phyloP scores from a whole-genome alignment of 1,140 invertebrate genomes.

The Lepidotrigona ventralis region DNA sequence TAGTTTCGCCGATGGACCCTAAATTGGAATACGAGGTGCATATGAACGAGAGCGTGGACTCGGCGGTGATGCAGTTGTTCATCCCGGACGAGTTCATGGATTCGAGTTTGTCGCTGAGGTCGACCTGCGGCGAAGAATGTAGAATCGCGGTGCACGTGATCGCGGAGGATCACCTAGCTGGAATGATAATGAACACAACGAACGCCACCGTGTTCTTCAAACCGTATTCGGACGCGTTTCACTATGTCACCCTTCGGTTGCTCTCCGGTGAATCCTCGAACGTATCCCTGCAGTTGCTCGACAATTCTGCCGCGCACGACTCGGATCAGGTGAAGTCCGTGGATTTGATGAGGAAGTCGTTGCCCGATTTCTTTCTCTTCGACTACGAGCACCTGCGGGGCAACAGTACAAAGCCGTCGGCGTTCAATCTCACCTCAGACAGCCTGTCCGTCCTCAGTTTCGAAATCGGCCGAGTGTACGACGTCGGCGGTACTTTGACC shows the following conservation, averaged over 20 bases:
- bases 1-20: slow-evolving; percentile 68
- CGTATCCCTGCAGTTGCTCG: slow-evolving; percentile 51
- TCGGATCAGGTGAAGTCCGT: slow-evolving; percentile 49
- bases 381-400: slow-evolving; percentile 84
- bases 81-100: slow-evolving; percentile 60
- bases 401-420: slow-evolving; percentile 82
- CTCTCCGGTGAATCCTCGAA: slow-evolving; percentile 67
- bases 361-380: slow-evolving; percentile 86
- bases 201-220: slow-evolving; percentile 76
- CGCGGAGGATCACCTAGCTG: slow-evolving; percentile 59
- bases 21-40: slow-evolving; percentile 54
- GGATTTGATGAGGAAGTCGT: slow-evolving; percentile 83
- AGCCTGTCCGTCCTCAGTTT: slow-evolving; percentile 84
- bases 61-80: slow-evolving; percentile 69
- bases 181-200: slow-evolving; percentile 61
- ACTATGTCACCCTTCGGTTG: slow-evolving; percentile 78
- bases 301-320: not conserved
- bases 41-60: slow-evolving; percentile 64
- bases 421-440: slow-evolving; percentile 84
- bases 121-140: slow-evolving; percentile 72
- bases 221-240: slow-evolving; percentile 81
- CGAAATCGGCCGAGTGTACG: slow-evolving; percentile 83
- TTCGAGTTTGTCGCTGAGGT: slow-evolving; percentile 59
- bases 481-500: slow-evolving; percentile 86
- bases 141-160: slow-evolving; percentile 67